phyloP scores from a whole-genome alignment of 2,888 invertebrate species.

The Thyatira batis region DNA sequence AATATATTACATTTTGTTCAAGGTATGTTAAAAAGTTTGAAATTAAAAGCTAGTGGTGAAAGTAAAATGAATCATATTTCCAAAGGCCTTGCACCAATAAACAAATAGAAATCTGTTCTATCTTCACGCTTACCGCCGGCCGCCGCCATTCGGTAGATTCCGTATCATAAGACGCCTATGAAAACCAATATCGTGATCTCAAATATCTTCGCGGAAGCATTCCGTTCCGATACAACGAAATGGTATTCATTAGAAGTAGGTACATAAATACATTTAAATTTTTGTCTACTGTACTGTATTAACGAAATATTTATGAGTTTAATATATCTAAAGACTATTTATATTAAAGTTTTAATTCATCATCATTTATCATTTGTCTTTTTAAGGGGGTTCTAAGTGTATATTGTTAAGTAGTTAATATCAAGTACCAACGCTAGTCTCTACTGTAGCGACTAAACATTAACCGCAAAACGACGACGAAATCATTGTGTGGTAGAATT shows the following conservation, averaged over 20 bases:
- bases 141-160: conserved; percentile 46
- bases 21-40: conserved; percentile 14
- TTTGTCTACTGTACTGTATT: background rate
- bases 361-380: too few species aligned
- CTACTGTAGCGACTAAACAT: too few species aligned
- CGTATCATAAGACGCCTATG: conserved; percentile 51
- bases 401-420: too few species aligned
- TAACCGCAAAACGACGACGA: background rate
- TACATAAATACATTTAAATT: background rate
- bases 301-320: too few species aligned
- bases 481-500: background rate
- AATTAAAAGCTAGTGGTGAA: conserved; percentile 42
- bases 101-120: conserved; percentile 66
- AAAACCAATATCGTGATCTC: conserved; percentile 66
- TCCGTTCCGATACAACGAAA: conserved; percentile 21
- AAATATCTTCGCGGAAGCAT: conserved; percentile 48
- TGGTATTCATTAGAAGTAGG: background rate
- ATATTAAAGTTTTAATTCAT: background rate
- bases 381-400: too few species aligned
- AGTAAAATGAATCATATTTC: conserved; percentile 61
- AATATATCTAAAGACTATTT: background rate
- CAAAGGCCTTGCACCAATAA: conserved; percentile 52
- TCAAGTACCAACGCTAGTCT: too few species aligned
- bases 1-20: background rate
- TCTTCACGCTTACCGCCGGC: conserved; percentile 49